Evolutionary conservation across 2,888 invertebrate species (phyloP), one percentile per base, ranked within the genome.

Genomic region (Odontomyia ornata): DNA sequence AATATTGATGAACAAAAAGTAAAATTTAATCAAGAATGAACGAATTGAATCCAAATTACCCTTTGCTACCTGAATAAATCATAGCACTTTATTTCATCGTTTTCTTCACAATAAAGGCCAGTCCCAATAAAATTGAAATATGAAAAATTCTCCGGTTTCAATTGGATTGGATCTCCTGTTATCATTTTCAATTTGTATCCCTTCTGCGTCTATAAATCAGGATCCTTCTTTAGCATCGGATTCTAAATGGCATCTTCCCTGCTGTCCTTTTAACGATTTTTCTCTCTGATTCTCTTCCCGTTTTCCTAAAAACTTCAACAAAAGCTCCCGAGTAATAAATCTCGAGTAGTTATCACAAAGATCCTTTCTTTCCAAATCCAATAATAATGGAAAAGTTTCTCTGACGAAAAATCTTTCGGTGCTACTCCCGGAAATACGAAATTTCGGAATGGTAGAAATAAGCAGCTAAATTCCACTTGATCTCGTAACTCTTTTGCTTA

Each of bases 351-450:
- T 69, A 46, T 46, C 69, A 69, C 69, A 69, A 69, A 25, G 69
- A 69, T 69, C 69, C 69, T 30, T 69, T 69, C 23, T 30, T 69
- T 47, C n/a, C 30, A 47, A 69, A 47, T 69, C 47, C 47, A 69
- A 47, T 69, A 69, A 69, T 69, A 69, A 69, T 69, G 69, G 69
- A 46, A 69, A 69, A 69, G 69, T 69, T 69, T 69, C 69, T 43
- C 47, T 47, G 69, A 25, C 47, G 69, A 69, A 46, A 46, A 47
- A 47, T 69, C 30, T 30, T 69, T 69, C 46, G 65, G 18, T 18
- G 5, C 21, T 2, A 23, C n/a, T 69, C 25, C 15, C 23, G 46
- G 5, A 4, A 27, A 4, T 7, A 46, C 36, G 36, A 36, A 36
- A 36, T 36, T 36, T 36, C 36, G 5, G 9, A 36, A 36, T 36